Conservation (phyloP, 2,888 invertebrate species). For the Lobophora halterata region DNA sequence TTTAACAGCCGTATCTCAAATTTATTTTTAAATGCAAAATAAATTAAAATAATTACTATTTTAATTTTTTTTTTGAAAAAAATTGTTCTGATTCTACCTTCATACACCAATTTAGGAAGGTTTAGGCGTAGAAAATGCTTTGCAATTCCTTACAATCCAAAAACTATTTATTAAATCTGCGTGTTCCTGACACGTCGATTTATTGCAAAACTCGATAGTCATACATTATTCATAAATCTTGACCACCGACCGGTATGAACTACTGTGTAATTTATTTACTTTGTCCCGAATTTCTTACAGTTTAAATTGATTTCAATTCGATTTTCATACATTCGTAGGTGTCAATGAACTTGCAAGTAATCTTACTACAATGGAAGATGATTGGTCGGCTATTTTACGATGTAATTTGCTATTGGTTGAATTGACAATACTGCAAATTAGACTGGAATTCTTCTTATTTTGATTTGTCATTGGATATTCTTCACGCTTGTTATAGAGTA, state of each 20-base stretch:
- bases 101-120: not conserved
- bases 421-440: constrained; percentile 27
- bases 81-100: not conserved
- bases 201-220: constrained; percentile 58
- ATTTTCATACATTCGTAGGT: constrained; percentile 14
- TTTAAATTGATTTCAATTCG: constrained; percentile 12
- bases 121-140: constrained; percentile 7
- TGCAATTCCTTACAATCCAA: constrained; percentile 7
- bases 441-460: constrained; percentile 6
- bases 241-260: constrained; percentile 39
- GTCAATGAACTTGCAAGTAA: constrained; percentile 64
- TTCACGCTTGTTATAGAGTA: not conserved
- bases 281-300: constrained; percentile 20
- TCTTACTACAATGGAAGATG: constrained; percentile 58
- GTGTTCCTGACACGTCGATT: constrained; percentile 60
- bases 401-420: constrained; percentile 8
- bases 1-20: no score
- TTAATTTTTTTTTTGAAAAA: no score
- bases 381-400: constrained; percentile 43
- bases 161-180: constrained; percentile 18
- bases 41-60: no score
- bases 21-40: no score
- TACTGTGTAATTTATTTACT: constrained; percentile 30
- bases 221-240: constrained; percentile 58
- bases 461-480: constrained; percentile 1